Base-by-base conservation (phyloP, 2,113 vertebrate genomes). In the Phalacrocorax carbo region DNA sequence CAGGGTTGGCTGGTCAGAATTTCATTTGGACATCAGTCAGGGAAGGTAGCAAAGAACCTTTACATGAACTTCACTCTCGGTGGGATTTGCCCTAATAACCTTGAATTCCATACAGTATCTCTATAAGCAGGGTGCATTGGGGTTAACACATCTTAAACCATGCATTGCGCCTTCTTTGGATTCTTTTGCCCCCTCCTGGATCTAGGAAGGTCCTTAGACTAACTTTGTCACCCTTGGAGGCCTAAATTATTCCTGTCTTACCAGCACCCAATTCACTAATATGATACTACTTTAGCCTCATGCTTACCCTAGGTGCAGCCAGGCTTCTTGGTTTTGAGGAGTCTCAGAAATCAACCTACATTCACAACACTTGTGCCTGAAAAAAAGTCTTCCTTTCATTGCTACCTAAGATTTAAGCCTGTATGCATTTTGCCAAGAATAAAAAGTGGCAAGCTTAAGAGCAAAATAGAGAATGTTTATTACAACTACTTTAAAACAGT, bases 81-180 rank as follows among this genome's bases (percentile, higher is more conserved):
- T 40, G 27, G 22, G 15, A 61, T 29, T 40, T 82, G 23, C 20
- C 13, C 14, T 46, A 61, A 34, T 16, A 75, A 75, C 19, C 16
- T 69, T n/a, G 25, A 65, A 61, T 60, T 68, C 26, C 27, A 51
- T 20, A 11, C 5, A 38, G 18, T 6, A 20, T 5, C 21, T 69
- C 18, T 34, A 13, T 29, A 10, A 3, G 1, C 17, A 64, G 15
- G 5, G 6, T 48, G 23, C 44, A 52, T 3, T 60, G 1, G 9
- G 10, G 15, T 57, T 80, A 69, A 61, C 10, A 30, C 5, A 58
- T 18, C 32, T 80, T 69, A 83, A 88, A 69, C 10, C 21, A 60
- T 30, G 7, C 34, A 78, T 58, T 82, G 7, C 1, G 1, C 11
- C 46, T 38, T 64, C 32, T 13, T 78, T 60, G 44, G 11, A 46